phyloP scores from a whole-genome alignment of 2,797 vertebrate genomes.

The Syncerus caffer region DNA sequence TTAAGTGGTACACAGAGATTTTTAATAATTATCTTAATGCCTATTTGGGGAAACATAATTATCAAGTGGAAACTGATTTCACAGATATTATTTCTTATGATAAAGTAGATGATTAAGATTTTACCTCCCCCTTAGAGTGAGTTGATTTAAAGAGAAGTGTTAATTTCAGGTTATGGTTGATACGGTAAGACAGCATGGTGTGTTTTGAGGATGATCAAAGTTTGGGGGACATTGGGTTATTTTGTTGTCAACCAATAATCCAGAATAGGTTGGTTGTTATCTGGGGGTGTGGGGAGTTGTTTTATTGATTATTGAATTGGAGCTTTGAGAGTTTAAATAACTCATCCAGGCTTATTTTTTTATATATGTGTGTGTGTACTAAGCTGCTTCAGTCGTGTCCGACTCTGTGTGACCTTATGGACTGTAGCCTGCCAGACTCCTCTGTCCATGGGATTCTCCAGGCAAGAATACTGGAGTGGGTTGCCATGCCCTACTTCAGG shows the following conservation, averaged over 20 bases:
- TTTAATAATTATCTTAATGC: constrained; percentile 15
- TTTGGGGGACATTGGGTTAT: neutral
- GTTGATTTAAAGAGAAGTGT: constrained; percentile 35
- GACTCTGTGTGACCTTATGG: neutral
- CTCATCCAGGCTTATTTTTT: neutral
- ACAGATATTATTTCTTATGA: neutral
- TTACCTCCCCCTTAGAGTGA: neutral
- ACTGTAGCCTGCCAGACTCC: neutral
- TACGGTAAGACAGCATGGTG: neutral
- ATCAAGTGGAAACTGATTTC: constrained; percentile 36
- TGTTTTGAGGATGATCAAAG: neutral
- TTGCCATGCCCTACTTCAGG: neutral
- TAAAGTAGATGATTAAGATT: neutral
- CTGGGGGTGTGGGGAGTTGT: neutral
- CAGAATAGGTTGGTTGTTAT: neutral
- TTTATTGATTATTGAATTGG: neutral
- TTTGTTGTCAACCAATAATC: neutral
- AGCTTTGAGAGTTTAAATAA: neutral
- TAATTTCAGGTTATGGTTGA: neutral
- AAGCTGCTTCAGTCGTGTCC: neutral
- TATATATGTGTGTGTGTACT: neutral
- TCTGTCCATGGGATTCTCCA: neutral
- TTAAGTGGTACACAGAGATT: neutral
- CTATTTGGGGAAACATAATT: constrained; percentile 45
- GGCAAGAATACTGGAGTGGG: neutral